Percentiles rank a stretch among this genome's conserved stretches.
Evolutionary conservation across 2,797 vertebrate genomes (phyloP).

Genomic region (Dicrostonyx torquatus): DNA sequence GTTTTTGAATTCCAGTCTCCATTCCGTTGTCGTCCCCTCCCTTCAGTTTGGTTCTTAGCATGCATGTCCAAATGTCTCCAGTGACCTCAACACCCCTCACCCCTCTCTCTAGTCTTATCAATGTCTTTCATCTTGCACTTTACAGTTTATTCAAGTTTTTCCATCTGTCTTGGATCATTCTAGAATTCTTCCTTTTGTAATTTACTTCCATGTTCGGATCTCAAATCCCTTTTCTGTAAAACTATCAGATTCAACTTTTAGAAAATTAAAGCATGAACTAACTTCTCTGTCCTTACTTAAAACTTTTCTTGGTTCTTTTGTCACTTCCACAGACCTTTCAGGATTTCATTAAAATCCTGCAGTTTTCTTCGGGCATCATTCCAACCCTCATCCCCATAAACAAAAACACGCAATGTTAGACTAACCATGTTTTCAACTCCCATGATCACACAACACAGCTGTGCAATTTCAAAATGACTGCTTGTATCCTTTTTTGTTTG

Average conservation of each 20-base stretch:
- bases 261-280: slow-evolving; percentile 28
- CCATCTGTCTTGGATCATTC: neutral
- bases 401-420: slow-evolving; percentile 6
- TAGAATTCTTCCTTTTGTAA: neutral
- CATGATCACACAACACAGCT: neutral
- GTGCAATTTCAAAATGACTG: neutral
- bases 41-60: neutral
- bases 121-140: neutral
- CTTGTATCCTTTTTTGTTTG: neutral
- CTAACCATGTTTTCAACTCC: neutral
- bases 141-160: neutral
- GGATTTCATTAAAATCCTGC: neutral
- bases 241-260: slow-evolving; percentile 2
- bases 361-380: neutral
- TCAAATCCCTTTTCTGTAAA: neutral
- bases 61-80: neutral
- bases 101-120: neutral
- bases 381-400: neutral
- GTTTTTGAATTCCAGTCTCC: neutral
- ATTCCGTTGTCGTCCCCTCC: neutral
- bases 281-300: neutral
- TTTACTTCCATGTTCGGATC: neutral
- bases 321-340: neutral
- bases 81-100: neutral
- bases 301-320: neutral